Base-by-base conservation (phyloP, 2,888 invertebrate species). In the Ormyrus pomaceus region DNA sequence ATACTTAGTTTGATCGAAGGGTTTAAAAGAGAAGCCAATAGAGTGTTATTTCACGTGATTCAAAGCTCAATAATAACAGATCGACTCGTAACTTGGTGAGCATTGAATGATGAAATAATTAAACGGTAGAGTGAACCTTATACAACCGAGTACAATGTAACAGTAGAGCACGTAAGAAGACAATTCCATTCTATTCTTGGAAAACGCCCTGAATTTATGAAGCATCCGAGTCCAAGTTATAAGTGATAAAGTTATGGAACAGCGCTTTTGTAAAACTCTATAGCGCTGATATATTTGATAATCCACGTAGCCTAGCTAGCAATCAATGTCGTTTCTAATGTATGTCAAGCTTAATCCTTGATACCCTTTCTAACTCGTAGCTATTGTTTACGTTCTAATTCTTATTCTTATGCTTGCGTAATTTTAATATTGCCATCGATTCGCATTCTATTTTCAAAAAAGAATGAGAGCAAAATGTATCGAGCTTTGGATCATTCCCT, bases 81-180 rank as follows among this genome's bases (percentile, higher is more conserved):
- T 6, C 9, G 5, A 13, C 48, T 6, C n/a, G 34, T 64, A 65
- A 65, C 65, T 65, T 11, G 13, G 65, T 65, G 51, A 70, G 48
- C 55, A 7, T n/a, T 45, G n/a, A 46, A 69, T 46, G 68, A 53
- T 69, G 68, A 69, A 69, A 69, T 59, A 58, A 70, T 58, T 53
- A 58, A 70, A 70, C 48, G 58, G 11, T 46, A 7, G 69, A 69
- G 58, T 46, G n/a, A 34, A n/a, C 55, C 69, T 58, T 65, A 65
- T 19, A 65, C 51, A 65, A 65, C 48, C 13, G 9, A 7, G 8
- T 5, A 58, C 58, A 59, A 13, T 51, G 58, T 6, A 34, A 34
- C 34, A 34, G 48, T 19, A 58, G 13, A 34, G 34, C 34, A 34
- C 48, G 10, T 10, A 70, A 50, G 34, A 34, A 34, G 46, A 58